These are phyloP conservation scores for Cottus gobio DNA, from an alignment of 2,113 vertebrate species.

Conservation along the genomic window DNA sequence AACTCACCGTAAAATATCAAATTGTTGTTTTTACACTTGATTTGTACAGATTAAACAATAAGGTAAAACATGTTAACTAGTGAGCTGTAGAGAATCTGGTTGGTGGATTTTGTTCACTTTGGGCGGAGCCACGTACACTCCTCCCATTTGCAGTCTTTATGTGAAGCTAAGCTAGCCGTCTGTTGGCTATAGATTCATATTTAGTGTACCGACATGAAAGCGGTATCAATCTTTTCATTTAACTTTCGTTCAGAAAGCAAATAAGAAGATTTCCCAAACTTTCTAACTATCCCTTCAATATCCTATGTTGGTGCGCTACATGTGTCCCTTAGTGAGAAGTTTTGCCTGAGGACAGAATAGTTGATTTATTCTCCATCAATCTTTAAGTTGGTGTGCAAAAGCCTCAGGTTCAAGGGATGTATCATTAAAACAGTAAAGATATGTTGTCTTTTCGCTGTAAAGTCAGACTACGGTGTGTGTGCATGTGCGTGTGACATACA, in stretches of 20 bases:
- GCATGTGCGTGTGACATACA: constrained; percentile 34
- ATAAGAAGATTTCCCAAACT: neutral
- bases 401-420: constrained; percentile 15
- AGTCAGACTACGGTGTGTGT: neutral
- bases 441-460: neutral
- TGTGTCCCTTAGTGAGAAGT: neutral
- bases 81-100: neutral
- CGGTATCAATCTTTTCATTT: neutral
- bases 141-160: neutral
- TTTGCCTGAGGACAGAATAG: constrained; percentile 45
- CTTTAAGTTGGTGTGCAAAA: constrained; percentile 19
- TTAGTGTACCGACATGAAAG: neutral
- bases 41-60: neutral
- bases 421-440: constrained; percentile 50
- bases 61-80: neutral
- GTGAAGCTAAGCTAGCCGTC: neutral
- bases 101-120: neutral
- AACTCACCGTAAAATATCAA: neutral
- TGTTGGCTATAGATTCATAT: neutral
- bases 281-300: neutral
- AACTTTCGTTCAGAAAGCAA: neutral
- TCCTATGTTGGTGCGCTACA: neutral
- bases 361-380: constrained; percentile 60
- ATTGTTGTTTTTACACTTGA: neutral
- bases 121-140: neutral